Percentiles rank a stretch among this genome's conserved stretches.
Conservation (phyloP, 1,140 invertebrate species). For the Nephila pilipes region DNA sequence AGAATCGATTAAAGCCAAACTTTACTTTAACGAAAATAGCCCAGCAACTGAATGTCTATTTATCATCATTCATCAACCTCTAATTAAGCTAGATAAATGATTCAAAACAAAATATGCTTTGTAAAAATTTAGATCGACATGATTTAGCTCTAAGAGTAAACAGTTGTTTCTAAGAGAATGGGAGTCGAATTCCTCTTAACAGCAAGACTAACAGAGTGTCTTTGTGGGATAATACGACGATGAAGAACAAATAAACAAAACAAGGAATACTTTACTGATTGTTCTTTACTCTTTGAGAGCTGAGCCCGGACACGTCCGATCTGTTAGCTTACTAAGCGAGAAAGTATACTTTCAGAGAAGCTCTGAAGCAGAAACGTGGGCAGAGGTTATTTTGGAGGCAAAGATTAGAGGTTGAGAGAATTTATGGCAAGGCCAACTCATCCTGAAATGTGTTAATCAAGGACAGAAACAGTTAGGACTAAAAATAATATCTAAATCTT, state of each 20-base stretch:
- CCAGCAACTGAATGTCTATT: neutral
- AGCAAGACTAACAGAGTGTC: neutral
- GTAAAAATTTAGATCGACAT: neutral
- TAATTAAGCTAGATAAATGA: neutral
- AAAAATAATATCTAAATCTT: slow-evolving; percentile 65
- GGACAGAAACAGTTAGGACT: slow-evolving; percentile 64
- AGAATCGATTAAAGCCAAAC: neutral
- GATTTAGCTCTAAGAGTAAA: neutral
- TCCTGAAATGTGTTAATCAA: slow-evolving; percentile 62
- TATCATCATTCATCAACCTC: neutral
- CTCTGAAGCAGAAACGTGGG: slow-evolving; percentile 61
- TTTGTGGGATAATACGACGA: neutral
- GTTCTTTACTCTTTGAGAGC: neutral
- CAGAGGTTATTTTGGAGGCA: slow-evolving; percentile 72
- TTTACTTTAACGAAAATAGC: neutral
- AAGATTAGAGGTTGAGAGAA: slow-evolving; percentile 69
- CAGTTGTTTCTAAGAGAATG: neutral
- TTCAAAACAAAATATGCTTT: neutral
- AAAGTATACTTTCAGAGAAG: slow-evolving; percentile 41
- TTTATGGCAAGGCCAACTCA: slow-evolving; percentile 68
- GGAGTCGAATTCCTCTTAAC: neutral
- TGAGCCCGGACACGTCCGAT: slow-evolving; percentile 35
- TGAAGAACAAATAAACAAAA: neutral
- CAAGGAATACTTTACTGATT: slow-evolving; percentile 18
- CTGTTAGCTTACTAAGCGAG: slow-evolving; percentile 1